Percentiles rank a stretch among this genome's conserved stretches.
These are phyloP conservation scores for Ectropis grisescens DNA, from an alignment of 1,140 invertebrate genomes.

Conservation along the genomic window DNA sequence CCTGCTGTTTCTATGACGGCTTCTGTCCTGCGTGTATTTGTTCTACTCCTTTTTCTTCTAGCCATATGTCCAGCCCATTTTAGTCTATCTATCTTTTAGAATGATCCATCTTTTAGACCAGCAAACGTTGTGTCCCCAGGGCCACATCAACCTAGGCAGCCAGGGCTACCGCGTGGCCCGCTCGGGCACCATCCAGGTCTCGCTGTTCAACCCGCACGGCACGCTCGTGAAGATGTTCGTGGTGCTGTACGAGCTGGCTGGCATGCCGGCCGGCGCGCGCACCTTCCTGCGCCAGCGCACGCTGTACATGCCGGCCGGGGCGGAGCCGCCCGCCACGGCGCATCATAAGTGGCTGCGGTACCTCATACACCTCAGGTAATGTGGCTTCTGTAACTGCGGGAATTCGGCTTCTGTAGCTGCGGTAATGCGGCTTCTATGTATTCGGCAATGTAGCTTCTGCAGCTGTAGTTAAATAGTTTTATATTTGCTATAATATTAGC, in stretches of 20 bases:
- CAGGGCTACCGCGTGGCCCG: constrained; percentile 93
- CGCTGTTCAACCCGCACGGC: constrained; percentile 95
- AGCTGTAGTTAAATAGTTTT: no score
- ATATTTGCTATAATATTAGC: no score
- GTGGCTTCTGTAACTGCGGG: no score
- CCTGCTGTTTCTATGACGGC: no score
- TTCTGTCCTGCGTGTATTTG: no score
- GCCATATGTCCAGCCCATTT: no score
- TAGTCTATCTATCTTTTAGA: no score
- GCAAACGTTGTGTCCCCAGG: constrained; percentile 72
- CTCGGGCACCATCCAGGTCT: constrained; percentile 94
- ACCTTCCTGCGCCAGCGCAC: constrained; percentile 96
- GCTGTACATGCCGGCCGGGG: constrained; percentile 81
- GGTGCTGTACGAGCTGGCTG: constrained; percentile 91
- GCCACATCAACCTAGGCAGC: constrained; percentile 91
- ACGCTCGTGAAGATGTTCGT: constrained; percentile 99
- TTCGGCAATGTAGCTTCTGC: no score
- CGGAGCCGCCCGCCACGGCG: constrained; percentile 45
- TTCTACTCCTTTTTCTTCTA: no score
- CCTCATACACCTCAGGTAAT: constrained; percentile 94
- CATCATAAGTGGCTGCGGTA: constrained; percentile 84
- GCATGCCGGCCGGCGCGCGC: constrained; percentile 93
- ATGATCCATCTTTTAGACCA: no score
- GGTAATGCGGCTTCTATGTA: no score
- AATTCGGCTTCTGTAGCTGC: no score